Percentiles rank a stretch among this genome's conserved stretches.
phyloP scores from a whole-genome alignment of 23 tunicate species.

The Halocynthia roretzi region DNA sequence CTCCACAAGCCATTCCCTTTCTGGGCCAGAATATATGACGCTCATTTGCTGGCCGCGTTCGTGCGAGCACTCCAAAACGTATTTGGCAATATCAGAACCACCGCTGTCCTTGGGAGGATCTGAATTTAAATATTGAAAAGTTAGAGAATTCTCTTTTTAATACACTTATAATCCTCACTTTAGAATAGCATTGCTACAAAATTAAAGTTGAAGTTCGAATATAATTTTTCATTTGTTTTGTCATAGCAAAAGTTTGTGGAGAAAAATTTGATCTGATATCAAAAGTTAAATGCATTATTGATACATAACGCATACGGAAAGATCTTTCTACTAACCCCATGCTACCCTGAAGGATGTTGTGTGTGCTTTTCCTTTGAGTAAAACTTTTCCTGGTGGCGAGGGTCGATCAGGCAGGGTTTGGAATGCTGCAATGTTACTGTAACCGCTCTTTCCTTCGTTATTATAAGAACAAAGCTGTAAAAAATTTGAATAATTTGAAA shows the following conservation, averaged over 20 bases:
- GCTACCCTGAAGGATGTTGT: constrained; percentile 28
- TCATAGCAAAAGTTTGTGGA: neutral
- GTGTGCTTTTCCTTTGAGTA: constrained; percentile 51
- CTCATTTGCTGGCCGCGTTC: constrained; percentile 17
- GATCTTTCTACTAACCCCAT: constrained; percentile 43
- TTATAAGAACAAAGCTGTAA: constrained; percentile 49
- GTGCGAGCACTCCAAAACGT: constrained; percentile 40
- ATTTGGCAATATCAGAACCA: constrained; percentile 34
- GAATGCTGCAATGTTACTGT: constrained; percentile 26
- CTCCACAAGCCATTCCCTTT: constrained; percentile 33
- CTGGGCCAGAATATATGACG: constrained; percentile 32
- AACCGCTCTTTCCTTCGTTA: constrained; percentile 49
- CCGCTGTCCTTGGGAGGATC: constrained; percentile 60
- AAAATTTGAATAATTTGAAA: no score
- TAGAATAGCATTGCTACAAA: no score
- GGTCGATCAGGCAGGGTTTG: constrained; percentile 59
- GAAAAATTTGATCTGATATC: neutral
- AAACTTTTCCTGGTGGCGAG: constrained; percentile 50
- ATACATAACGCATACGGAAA: no score
- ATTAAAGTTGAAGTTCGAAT: no score
- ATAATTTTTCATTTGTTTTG: no score
- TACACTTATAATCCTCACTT: neutral
- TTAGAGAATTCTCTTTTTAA: no score
- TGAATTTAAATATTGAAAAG: neutral
- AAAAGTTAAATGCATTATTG: no score